These are phyloP conservation scores for Troides aeacus DNA, from an alignment of 2,888 invertebrate genomes.

Conservation along the genomic window DNA sequence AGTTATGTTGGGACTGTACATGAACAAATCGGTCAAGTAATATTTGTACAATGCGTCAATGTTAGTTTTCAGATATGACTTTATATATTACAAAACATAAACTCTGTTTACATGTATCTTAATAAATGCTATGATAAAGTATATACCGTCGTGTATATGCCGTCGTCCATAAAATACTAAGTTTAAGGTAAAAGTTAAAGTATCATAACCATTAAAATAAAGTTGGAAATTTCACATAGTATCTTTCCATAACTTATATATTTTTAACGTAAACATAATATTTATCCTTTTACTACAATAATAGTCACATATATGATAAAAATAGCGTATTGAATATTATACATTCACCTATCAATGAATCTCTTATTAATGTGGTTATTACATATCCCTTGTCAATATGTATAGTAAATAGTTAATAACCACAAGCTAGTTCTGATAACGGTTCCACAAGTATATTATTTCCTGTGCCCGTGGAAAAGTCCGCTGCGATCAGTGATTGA, in stretches of 20 bases:
- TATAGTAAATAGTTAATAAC: background rate
- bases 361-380: background rate
- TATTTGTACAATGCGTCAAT: background rate
- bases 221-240: too few relatives aligned
- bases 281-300: too few relatives aligned
- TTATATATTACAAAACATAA: background rate
- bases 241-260: too few relatives aligned
- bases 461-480: constrained; percentile 2
- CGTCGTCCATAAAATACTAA: too few relatives aligned
- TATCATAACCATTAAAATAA: background rate
- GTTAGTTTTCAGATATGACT: background rate
- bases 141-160: too few relatives aligned
- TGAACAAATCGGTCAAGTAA: background rate
- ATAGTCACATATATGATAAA: background rate
- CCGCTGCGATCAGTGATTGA: constrained; percentile 1
- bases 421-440: background rate
- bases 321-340: background rate
- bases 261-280: background rate
- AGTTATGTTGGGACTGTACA: background rate
- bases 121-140: background rate
- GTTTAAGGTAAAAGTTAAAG: too few relatives aligned
- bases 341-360: background rate
- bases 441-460: constrained; percentile 16
- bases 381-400: background rate
- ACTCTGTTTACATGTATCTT: background rate